phyloP scores from a whole-genome alignment of 2,888 invertebrate species.

The Lamellibrachia satsuma region DNA sequence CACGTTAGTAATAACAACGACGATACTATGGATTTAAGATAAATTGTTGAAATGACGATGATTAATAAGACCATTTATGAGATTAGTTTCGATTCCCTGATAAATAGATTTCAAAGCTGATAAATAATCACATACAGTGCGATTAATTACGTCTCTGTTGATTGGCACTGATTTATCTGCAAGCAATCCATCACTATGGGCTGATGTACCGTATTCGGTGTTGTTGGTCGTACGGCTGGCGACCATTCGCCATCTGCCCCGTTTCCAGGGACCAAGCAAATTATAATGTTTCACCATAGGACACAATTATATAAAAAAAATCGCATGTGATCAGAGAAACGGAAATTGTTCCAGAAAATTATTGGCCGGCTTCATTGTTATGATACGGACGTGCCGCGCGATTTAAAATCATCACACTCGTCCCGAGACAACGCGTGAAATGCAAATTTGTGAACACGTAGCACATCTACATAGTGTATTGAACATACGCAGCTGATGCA shows the following conservation, averaged over 20 bases:
- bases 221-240: background rate
- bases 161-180: background rate
- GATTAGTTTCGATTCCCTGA: background rate
- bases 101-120: constrained; percentile 6
- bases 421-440: too few relatives aligned
- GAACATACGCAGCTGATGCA: background rate
- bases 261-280: background rate
- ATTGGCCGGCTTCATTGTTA: too few relatives aligned
- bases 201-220: too few relatives aligned
- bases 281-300: background rate
- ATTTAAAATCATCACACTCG: too few relatives aligned
- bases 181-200: background rate
- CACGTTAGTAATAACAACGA: background rate
- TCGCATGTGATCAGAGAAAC: too few relatives aligned
- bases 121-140: background rate
- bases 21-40: background rate
- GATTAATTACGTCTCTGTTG: background rate
- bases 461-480: background rate
- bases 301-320: too few relatives aligned
- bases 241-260: background rate
- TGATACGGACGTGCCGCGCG: too few relatives aligned
- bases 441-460: background rate
- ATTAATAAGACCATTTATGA: constrained; percentile 8
- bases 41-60: background rate
- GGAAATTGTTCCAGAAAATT: background rate